Evolutionary conservation across 2,797 vertebrate species (phyloP).

Genomic region (Epinephelus coioides): DNA sequence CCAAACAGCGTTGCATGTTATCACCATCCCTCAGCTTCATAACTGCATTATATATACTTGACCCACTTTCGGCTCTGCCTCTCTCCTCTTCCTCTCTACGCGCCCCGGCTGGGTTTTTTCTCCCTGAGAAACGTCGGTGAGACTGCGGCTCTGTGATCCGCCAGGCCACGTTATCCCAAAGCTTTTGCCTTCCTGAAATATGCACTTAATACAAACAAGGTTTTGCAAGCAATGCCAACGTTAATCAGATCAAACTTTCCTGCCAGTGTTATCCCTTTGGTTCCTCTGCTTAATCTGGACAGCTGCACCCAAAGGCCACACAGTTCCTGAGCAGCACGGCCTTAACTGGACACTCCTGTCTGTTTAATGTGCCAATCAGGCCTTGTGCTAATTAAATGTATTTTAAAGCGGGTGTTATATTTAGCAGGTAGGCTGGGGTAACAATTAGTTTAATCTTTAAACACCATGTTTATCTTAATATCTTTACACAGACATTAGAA

Average conservation of each 20-base stretch:
- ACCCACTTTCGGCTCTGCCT: slow-evolving; percentile 76
- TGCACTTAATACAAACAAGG: slow-evolving; percentile 64
- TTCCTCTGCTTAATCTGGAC: slow-evolving; percentile 61
- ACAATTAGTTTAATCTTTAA: neutral
- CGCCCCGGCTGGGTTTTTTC: slow-evolving; percentile 25
- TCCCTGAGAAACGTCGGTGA: slow-evolving; percentile 37
- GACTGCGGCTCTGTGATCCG: slow-evolving; percentile 49
- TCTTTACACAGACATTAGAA: neutral
- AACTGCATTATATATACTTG: slow-evolving; percentile 79
- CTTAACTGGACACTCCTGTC: slow-evolving; percentile 5
- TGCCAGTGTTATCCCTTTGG: slow-evolving; percentile 57
- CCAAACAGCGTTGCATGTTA: slow-evolving; percentile 48
- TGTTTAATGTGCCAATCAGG: slow-evolving; percentile 16
- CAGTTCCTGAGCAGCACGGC: slow-evolving; percentile 33
- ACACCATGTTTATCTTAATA: neutral
- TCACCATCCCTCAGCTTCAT: slow-evolving; percentile 48
- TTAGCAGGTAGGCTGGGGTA: neutral
- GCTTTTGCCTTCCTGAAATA: slow-evolving; percentile 61
- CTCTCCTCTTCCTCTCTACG: slow-evolving; percentile 36
- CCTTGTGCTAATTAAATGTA: slow-evolving; percentile 6
- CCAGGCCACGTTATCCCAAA: slow-evolving; percentile 44
- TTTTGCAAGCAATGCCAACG: slow-evolving; percentile 54
- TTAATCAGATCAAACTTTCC: slow-evolving; percentile 80
- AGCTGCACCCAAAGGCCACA: slow-evolving; percentile 49
- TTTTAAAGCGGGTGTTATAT: slow-evolving; percentile 22